Evolutionary conservation across 1,140 invertebrate species (phyloP).

Genomic region (Psilanteris sp.): DNA sequence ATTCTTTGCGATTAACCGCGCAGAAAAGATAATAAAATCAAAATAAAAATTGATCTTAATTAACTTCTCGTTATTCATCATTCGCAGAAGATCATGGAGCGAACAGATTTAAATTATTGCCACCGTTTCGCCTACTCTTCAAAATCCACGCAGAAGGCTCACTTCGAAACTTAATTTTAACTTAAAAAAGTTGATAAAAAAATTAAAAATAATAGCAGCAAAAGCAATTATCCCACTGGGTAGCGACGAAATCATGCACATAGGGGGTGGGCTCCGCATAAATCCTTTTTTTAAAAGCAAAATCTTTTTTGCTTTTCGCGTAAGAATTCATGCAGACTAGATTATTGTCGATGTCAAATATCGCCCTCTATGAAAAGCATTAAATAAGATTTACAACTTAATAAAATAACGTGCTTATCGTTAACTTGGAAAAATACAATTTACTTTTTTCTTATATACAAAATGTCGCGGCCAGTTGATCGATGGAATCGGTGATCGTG

Average conservation of each 20-base stretch:
- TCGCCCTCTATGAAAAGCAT: constrained; percentile 16
- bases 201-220: no score
- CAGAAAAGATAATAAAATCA: constrained; percentile 11
- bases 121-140: constrained; percentile 73
- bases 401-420: constrained; percentile 20
- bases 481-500: neutral
- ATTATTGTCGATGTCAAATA: constrained; percentile 26
- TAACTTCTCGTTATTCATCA: neutral
- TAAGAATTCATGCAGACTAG: constrained; percentile 15
- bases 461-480: constrained; percentile 5
- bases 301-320: constrained; percentile 30
- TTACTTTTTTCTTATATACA: constrained; percentile 11
- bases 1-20: constrained; percentile 11
- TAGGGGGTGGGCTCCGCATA: no score
- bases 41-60: constrained; percentile 22
- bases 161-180: no score
- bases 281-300: no score
- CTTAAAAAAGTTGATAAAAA: neutral
- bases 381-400: constrained; percentile 25
- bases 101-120: constrained; percentile 74
- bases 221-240: no score
- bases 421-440: constrained; percentile 4
- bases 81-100: constrained; percentile 41
- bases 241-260: neutral
- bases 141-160: no score